A percentile compares a stretch with the other conserved stretches of the same genome.
Evolutionary conservation across 2,797 vertebrate species (phyloP).

Genomic region (Peromyscus nudipes): DNA sequence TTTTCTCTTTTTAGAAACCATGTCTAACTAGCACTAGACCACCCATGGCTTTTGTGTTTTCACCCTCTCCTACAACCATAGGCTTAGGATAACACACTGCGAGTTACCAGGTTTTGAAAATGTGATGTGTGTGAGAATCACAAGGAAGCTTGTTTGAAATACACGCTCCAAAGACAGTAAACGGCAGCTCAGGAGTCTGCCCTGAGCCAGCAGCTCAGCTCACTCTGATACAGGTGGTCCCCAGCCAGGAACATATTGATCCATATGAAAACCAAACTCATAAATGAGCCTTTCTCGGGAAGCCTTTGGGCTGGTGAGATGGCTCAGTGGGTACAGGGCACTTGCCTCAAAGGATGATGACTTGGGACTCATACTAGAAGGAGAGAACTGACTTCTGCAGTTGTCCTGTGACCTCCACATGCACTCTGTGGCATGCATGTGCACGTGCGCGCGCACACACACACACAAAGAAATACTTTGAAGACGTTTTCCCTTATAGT

Average conservation of each 20-base stretch:
- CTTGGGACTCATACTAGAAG: background rate
- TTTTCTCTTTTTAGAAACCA: slow-evolving; percentile 14
- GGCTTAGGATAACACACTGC: background rate
- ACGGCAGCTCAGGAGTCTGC: slow-evolving; percentile 6
- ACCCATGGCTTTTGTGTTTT: background rate
- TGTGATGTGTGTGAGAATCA: background rate
- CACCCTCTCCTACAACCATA: background rate
- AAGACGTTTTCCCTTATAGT: background rate
- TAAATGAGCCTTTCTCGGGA: slow-evolving; percentile 32
- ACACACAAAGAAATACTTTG: background rate
- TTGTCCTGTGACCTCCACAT: background rate
- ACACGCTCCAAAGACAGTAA: background rate
- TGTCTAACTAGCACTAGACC: background rate
- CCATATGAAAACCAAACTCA: slow-evolving; percentile 16
- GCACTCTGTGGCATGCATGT: background rate
- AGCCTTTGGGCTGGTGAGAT: background rate
- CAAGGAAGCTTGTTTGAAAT: background rate
- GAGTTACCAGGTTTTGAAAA: background rate
- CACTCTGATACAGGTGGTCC: background rate
- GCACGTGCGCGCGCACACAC: too few relatives aligned
- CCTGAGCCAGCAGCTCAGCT: too few relatives aligned
- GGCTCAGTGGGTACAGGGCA: background rate
- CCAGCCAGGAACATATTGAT: background rate
- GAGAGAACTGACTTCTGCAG: background rate
- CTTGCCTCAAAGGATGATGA: background rate